Conservation (phyloP, 2,888 invertebrate genomes). For the Cepaea hortensis region DNA sequence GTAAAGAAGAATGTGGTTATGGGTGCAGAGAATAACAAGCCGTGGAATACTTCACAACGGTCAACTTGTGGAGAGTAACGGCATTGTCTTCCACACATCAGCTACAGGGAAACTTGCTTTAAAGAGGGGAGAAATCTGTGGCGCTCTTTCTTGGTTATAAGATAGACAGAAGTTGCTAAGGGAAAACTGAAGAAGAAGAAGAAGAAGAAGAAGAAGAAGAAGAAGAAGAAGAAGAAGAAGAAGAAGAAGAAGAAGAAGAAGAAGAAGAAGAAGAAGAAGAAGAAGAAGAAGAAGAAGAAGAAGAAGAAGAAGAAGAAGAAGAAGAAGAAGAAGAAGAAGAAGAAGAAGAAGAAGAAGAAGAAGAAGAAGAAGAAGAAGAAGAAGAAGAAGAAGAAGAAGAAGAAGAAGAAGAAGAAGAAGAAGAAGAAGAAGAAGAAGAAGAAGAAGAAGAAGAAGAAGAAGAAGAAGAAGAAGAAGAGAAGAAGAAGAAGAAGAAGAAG, state of each 20-base stretch:
- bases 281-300: neutral
- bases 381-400: neutral
- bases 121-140: no score
- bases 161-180: no score
- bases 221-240: slow-evolving; percentile 3
- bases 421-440: neutral
- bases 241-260: neutral
- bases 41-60: no score
- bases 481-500: slow-evolving; percentile 9
- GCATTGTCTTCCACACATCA: neutral
- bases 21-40: no score
- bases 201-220: neutral
- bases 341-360: slow-evolving; percentile 9
- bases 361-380: neutral
- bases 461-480: slow-evolving; percentile 12
- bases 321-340: slow-evolving; percentile 9
- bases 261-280: slow-evolving; percentile 8
- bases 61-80: no score
- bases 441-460: neutral
- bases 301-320: neutral
- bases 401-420: neutral
- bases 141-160: no score
- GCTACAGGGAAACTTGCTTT: neutral
- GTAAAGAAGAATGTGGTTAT: no score
- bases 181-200: no score